phyloP scores from a whole-genome alignment of 2,113 vertebrate genomes.

The Prochilodus magdalenae region DNA sequence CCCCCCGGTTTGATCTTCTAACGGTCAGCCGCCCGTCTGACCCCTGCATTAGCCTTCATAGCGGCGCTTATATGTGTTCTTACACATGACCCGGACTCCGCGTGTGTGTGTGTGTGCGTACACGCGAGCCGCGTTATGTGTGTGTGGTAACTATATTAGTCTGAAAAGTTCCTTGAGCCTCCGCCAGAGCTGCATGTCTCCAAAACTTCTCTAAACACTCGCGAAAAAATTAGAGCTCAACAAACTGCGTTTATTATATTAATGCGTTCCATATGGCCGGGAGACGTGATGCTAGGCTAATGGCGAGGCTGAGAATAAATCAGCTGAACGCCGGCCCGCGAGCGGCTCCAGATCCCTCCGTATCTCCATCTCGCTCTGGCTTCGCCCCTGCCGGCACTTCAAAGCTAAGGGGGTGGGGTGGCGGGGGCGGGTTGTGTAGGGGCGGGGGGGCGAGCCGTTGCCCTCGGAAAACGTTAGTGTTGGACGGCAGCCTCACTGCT shows the following conservation, averaged over 20 bases:
- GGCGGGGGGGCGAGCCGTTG: neutral
- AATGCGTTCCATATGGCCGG: conserved; percentile 37
- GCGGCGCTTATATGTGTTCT: conserved; percentile 49
- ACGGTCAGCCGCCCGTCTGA: conserved; percentile 63
- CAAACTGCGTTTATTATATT: conserved; percentile 35
- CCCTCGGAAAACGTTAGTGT: neutral
- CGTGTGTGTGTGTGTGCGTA: neutral
- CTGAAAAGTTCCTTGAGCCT: conserved; percentile 26
- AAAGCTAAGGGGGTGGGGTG: neutral
- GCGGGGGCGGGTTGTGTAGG: too few relatives aligned
- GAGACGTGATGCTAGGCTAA: neutral
- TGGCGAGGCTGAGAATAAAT: conserved; percentile 6
- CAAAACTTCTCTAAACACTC: conserved; percentile 18
- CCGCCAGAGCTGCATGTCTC: conserved; percentile 31
- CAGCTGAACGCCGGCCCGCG: neutral
- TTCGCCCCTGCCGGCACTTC: neutral
- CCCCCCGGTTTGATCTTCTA: conserved; percentile 63
- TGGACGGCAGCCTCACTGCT: neutral
- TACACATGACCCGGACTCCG: conserved; percentile 15
- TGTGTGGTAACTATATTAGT: conserved; percentile 31
- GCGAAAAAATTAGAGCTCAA: conserved; percentile 27
- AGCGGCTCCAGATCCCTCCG: conserved; percentile 16
- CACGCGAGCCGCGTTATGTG: conserved; percentile 23
- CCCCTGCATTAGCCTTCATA: conserved; percentile 52
- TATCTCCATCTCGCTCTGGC: neutral